These are phyloP conservation scores for Drosophila neocordata DNA, from an alignment of 1,140 invertebrate species.

Conservation along the genomic window DNA sequence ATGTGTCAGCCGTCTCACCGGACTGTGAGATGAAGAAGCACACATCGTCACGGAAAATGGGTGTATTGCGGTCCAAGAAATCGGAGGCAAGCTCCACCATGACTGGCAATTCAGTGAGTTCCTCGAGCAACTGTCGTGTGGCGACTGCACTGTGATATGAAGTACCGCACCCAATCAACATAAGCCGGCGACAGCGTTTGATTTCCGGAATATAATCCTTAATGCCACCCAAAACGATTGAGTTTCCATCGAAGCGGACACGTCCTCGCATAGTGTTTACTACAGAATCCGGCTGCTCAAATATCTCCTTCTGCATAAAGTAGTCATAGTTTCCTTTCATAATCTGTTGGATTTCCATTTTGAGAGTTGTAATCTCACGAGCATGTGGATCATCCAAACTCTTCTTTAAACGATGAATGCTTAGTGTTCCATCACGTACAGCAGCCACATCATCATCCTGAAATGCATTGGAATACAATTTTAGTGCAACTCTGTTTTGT, in stretches of 20 bases:
- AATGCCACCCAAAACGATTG: slow-evolving; percentile 86
- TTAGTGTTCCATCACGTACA: slow-evolving; percentile 94
- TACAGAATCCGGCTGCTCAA: slow-evolving; percentile 99
- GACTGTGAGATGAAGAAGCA: slow-evolving; percentile 99
- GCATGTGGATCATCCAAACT: slow-evolving; percentile 92
- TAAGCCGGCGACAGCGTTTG: slow-evolving; percentile 95
- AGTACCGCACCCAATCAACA: slow-evolving; percentile 99
- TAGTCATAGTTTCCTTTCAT: slow-evolving; percentile 99
- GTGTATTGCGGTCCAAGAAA: slow-evolving; percentile 98
- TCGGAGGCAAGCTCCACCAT: slow-evolving; percentile 99
- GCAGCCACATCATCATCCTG: slow-evolving; percentile 94
- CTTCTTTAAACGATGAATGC: slow-evolving; percentile 95
- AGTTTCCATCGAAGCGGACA: slow-evolving; percentile 92
- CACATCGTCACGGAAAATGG: slow-evolving; percentile 99
- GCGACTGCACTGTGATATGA: slow-evolving; percentile 99
- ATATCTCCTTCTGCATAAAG: slow-evolving; percentile 99
- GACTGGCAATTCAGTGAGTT: slow-evolving; percentile 98
- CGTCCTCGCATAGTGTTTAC: slow-evolving; percentile 99
- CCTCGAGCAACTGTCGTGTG: slow-evolving; percentile 97
- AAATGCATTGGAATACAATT: background rate
- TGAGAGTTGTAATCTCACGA: slow-evolving; percentile 97
- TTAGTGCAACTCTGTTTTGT: background rate
- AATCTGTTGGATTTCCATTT: slow-evolving; percentile 99
- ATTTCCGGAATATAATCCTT: slow-evolving; percentile 98
- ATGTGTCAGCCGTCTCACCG: slow-evolving; percentile 98